Base-by-base conservation (phyloP, 2,888 invertebrate species). In the Caenorhabditis becei region DNA sequence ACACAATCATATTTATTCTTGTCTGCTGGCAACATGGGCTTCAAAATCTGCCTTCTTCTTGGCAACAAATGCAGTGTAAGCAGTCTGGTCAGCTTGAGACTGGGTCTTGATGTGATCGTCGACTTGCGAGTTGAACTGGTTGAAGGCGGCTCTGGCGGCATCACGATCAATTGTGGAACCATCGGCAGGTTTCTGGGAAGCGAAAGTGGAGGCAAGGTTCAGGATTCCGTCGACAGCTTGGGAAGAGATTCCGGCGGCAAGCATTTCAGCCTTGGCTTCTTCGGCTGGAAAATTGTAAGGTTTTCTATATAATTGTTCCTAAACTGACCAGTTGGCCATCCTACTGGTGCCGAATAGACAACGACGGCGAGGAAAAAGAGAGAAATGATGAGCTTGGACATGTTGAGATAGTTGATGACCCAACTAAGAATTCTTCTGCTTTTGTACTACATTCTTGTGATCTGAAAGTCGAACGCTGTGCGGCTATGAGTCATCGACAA, bases 251-350 rank as follows among this genome's bases (percentile, higher is more conserved):
- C 56, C 66, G 44, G 66, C 24, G 1, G 54, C 18, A 5, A n/a
- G 37, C 26, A 66, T 26, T 16, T 66, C 66, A 5, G 66, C 44
- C 18, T 44, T 66, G 44, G 66, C 66, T 66, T 66, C 66, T 56
- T 66, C 66, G 56, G 56, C 66, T 66, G 66, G 23, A 65, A 65
- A 32, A 20, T 10, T 7, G 26, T 18, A 20, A 20, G 10, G 28
- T n/a, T n/a, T n/a, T n/a, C 14, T 11, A 8, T 35, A 5, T 20
- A 35, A 37, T 37, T n/a, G 24, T n/a, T n/a, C 5, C 18, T 18
- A 47, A 28, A 28, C 47, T 41, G n/a, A 66, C 66, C 56, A 28
- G 41, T 66, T 56, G 66, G 56, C 66, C 66, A 66, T 44, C 56
- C 66, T 28, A 37, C 44, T 44, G 66, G 54, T 11, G 56, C 41